Percentiles rank a stretch among this genome's conserved stretches.
These are phyloP conservation scores for Spea bombifrons DNA, from an alignment of 2,113 vertebrate genomes.

Conservation along the genomic window DNA sequence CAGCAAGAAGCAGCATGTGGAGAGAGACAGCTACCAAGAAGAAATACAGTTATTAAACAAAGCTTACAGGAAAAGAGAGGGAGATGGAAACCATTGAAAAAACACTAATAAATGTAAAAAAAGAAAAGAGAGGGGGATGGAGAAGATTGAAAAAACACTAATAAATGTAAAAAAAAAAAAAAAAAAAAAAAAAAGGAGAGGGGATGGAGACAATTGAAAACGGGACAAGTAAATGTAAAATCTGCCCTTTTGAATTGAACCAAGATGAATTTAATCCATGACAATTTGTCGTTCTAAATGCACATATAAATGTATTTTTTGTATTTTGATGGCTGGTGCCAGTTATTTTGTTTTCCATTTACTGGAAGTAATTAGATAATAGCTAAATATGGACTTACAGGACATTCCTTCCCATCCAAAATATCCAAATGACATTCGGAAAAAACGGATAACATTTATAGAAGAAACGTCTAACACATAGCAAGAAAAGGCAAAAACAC, in stretches of 20 bases:
- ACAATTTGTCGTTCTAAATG: background rate
- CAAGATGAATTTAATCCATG: background rate
- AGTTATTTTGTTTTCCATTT: background rate
- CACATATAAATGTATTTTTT: slow-evolving; percentile 7
- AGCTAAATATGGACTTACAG: no score
- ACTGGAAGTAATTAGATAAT: no score
- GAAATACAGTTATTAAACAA: slow-evolving; percentile 93
- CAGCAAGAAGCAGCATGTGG: slow-evolving; percentile 76
- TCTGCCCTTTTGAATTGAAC: background rate
- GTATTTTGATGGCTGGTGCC: background rate
- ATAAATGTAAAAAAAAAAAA: background rate
- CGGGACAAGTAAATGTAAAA: background rate
- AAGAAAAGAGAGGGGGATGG: background rate
- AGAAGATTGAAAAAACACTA: background rate
- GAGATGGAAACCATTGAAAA: slow-evolving; percentile 42
- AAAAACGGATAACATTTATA: no score
- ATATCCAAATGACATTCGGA: no score
- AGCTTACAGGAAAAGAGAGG: slow-evolving; percentile 80
- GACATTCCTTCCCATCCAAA: no score
- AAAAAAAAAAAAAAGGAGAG: background rate
- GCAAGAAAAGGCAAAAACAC: no score
- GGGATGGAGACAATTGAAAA: background rate
- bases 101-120: background rate
- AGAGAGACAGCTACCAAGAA: slow-evolving; percentile 79
- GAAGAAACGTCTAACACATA: no score